Conservation (phyloP, 2,797 vertebrate genomes). For the Molossus alvarezi region DNA sequence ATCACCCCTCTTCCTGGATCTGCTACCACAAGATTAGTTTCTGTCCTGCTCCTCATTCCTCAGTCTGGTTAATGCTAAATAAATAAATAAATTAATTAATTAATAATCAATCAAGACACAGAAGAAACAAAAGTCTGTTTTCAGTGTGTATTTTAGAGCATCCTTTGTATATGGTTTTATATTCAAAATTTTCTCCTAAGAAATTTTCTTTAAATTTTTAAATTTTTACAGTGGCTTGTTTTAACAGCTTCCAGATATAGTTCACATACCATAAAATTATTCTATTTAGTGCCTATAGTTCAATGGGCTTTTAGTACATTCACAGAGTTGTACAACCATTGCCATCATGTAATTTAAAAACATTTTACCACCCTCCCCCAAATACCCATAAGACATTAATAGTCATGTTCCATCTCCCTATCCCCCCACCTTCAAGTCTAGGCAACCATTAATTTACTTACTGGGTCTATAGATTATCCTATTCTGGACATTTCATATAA, state of each 20-base stretch:
- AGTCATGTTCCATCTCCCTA: neutral
- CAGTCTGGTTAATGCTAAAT: neutral
- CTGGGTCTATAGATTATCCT: neutral
- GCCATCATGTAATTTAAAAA: neutral
- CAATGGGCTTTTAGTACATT: neutral
- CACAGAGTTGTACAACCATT: neutral
- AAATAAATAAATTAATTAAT: neutral
- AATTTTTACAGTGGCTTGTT: neutral
- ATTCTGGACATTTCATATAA: neutral
- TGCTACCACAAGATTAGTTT: neutral
- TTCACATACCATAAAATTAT: neutral
- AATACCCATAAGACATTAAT: neutral
- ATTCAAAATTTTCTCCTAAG: neutral
- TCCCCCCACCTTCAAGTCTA: fast-evolving
- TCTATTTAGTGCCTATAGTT: neutral
- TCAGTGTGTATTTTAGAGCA: neutral
- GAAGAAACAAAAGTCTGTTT: neutral
- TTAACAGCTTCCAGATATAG: neutral
- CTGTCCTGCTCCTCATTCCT: neutral
- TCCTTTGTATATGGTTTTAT: neutral
- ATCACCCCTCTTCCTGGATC: neutral
- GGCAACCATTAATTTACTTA: neutral
- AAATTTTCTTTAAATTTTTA: neutral
- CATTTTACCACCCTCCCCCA: neutral
- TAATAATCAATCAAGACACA: neutral